Evolutionary conservation across 2,888 invertebrate genomes (phyloP), one percentile per base, ranked within the genome.

Genomic region (Tolmerus cingulatus): DNA sequence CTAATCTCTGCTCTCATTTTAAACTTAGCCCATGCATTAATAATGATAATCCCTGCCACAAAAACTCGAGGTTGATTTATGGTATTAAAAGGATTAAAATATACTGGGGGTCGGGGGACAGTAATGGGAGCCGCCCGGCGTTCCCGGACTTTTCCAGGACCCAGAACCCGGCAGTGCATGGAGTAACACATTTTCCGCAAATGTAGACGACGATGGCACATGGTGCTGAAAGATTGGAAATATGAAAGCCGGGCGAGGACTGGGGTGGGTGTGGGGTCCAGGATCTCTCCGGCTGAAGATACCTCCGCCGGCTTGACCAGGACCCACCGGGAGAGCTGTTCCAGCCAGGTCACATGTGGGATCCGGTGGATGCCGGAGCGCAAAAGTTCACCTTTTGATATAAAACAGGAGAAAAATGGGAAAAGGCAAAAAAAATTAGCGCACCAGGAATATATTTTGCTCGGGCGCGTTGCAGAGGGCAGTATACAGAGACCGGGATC

Each of bases 11-110:
- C 37, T 43, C 46, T 57, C 77, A 34, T 81, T 81, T 81, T 81
- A 81, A 55, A 81, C 81, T 81, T 81, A 74, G 81, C 79, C 74
- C 81, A 87, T 87, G 87, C 87, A 87, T 87, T 87, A 81, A 87
- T 87, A 87, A 87, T 81, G 79, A 87, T 87, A 87, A 87, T 87
- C 87, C 81, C 27, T 74, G 74, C 79, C 66, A 74, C 87, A 87
- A 87, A 87, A 79, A 87, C 87, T 79, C 74, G 27, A 81, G 81
- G 81, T 87, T 87, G 87, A 87, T 87, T 87, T 87, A 87, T 87
- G 87, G 51, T 87, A 87, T 87, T 87, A 81, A 87, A 87, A 81
- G 87, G 87, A 87, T 87, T 87, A 87, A 87, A 87, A 87, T 87
- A 81, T 57, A 87, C 81, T 87, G 81, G 74, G 34, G 37, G 16